Conservation (phyloP, 2,113 vertebrate genomes). For the Cebus imitator region DNA sequence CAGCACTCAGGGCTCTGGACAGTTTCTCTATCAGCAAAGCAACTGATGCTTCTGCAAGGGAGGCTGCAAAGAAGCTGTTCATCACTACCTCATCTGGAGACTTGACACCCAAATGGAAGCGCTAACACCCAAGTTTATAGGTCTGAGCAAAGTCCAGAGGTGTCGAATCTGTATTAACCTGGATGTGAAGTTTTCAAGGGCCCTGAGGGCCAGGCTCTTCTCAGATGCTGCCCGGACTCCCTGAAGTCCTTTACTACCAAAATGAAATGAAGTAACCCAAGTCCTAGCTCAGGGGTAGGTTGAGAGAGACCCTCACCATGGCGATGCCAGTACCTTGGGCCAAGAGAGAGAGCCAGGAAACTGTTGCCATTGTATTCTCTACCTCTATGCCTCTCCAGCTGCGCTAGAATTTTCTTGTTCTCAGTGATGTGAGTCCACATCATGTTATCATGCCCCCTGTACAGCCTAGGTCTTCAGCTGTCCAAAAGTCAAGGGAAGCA, state of each 20-base stretch:
- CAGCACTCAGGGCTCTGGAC: neutral
- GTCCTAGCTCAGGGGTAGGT: neutral
- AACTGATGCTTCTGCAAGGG: constrained; percentile 30
- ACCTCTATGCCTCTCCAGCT: neutral
- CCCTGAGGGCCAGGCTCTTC: neutral
- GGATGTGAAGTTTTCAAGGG: neutral
- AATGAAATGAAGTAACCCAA: neutral
- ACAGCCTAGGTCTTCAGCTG: neutral
- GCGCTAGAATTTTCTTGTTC: neutral
- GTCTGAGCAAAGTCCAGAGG: constrained; percentile 8
- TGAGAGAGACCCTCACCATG: neutral
- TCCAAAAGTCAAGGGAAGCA: neutral
- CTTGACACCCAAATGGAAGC: constrained; percentile 8
- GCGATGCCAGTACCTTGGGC: neutral
- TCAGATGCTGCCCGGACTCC: neutral
- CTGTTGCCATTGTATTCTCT: neutral
- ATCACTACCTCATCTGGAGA: constrained; percentile 57
- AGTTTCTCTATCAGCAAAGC: constrained; percentile 38
- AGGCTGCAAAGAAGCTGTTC: neutral
- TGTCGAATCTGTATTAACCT: neutral
- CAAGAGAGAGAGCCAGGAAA: neutral
- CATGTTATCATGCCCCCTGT: neutral
- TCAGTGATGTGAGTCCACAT: neutral
- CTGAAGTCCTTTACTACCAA: neutral
- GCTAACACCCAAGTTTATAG: constrained; percentile 12